These are phyloP conservation scores for Potamilus streckersoni DNA, from an alignment of 1,140 invertebrate species.

Conservation along the genomic window DNA sequence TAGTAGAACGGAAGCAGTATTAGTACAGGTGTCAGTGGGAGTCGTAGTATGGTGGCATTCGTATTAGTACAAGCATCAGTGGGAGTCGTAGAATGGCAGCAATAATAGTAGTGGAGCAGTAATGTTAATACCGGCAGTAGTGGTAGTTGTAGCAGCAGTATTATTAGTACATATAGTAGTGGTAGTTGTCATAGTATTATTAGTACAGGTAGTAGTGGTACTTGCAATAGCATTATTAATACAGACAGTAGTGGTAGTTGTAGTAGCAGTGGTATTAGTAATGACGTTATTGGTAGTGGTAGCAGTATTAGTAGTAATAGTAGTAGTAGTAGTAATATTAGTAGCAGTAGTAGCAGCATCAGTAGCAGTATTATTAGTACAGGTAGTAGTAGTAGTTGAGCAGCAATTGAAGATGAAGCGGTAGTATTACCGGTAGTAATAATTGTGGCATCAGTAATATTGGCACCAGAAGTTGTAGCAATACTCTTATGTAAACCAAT, in stretches of 20 bases:
- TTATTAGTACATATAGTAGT: too few relatives aligned
- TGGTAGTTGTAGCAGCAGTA: too few relatives aligned
- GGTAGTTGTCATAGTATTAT: too few relatives aligned
- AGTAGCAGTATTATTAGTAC: constrained; percentile 21
- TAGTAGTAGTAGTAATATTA: constrained; percentile 13
- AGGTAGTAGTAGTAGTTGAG: constrained; percentile 2
- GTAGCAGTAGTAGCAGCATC: constrained; percentile 6
- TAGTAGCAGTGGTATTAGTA: constrained; percentile 5
- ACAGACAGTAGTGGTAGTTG: background rate
- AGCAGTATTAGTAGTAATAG: constrained; percentile 14
- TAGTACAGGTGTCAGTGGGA: too few relatives aligned
- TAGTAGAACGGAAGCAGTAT: too few relatives aligned
- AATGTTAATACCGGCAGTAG: too few relatives aligned
- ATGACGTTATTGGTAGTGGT: background rate
- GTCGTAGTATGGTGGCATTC: too few relatives aligned
- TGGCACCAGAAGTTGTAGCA: constrained; percentile 6
- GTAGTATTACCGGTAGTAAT: constrained; percentile 14
- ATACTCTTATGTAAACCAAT: background rate
- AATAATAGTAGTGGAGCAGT: too few relatives aligned
- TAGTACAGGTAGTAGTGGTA: background rate
- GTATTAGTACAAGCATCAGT: too few relatives aligned
- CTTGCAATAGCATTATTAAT: background rate
- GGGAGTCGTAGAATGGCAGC: too few relatives aligned
- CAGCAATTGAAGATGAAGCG: constrained; percentile 1
- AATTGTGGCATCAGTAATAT: constrained; percentile 16